Conservation (phyloP, 2,113 vertebrate genomes). For the Lasiurus borealis region DNA sequence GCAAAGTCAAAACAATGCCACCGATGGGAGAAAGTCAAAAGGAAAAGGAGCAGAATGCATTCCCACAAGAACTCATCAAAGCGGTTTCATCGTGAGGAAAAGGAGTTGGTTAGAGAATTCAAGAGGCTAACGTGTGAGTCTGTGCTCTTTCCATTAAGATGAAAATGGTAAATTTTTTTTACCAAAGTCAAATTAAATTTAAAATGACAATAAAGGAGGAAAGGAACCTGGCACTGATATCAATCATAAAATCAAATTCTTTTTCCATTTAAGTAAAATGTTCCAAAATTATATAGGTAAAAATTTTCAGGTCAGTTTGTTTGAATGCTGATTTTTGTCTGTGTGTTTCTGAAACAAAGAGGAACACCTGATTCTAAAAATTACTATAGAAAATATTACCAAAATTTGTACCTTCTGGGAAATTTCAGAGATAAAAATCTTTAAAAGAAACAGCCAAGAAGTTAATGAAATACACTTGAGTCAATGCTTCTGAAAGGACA, state of each 20-base stretch:
- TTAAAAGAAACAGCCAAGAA: conserved; percentile 39
- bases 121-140: conserved; percentile 74
- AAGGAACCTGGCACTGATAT: conserved; percentile 40
- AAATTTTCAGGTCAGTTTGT: conserved; percentile 37
- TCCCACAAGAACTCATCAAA: background rate
- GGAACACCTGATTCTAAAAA: conserved; percentile 48
- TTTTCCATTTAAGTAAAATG: conserved; percentile 45
- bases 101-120: conserved; percentile 75
- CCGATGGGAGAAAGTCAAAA: conserved; percentile 65
- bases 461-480: background rate
- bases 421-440: conserved; percentile 55
- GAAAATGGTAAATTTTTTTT: conserved; percentile 57
- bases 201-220: conserved; percentile 27
- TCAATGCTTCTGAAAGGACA: conserved; percentile 30
- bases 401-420: conserved; percentile 24
- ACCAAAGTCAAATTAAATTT: conserved; percentile 72
- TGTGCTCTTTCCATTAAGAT: conserved; percentile 74
- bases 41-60: conserved; percentile 65
- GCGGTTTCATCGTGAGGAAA: conserved; percentile 65
- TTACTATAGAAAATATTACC: background rate
- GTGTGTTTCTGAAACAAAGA: conserved; percentile 49
- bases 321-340: conserved; percentile 13
- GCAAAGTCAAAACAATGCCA: conserved; percentile 83
- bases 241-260: conserved; percentile 57
- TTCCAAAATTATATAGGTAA: conserved; percentile 40